A percentile compares a stretch with the other conserved stretches of the same genome.
Conservation (phyloP, 53 echinoderm and acorn worm species). For the Temnopleurus reevesii region DNA sequence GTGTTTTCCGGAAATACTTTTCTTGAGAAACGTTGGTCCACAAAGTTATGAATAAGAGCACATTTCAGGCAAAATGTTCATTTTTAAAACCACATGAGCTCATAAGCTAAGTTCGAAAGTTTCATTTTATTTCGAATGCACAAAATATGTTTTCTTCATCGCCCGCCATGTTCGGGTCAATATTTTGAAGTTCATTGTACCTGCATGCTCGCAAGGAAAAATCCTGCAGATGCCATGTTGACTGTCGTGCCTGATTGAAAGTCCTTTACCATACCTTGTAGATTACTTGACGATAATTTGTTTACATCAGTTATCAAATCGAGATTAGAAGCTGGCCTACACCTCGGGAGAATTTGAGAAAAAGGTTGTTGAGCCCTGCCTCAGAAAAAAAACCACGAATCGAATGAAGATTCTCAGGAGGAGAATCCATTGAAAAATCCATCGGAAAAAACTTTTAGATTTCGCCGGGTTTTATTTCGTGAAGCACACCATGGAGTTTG, state of each 20-base stretch:
- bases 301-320: constrained; percentile 45
- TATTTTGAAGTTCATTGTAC: not conserved
- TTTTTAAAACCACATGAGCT: no score
- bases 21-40: no score
- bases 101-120: no score
- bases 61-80: no score
- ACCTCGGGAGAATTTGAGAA: not conserved
- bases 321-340: constrained; percentile 3
- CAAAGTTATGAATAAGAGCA: no score
- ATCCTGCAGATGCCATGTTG: not conserved
- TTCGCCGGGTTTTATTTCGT: not conserved
- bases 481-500: not conserved
- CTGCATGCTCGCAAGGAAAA: not conserved
- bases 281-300: constrained; percentile 40
- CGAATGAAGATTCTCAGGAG: constrained; percentile 5
- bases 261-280: not conserved
- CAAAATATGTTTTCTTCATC: not conserved
- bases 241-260: not conserved
- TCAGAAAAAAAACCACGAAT: not conserved
- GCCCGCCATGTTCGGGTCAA: not conserved
- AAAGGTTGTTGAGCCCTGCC: not conserved
- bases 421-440: constrained; percentile 2
- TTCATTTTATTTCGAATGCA: no score
- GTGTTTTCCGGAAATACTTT: no score
- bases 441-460: no score